These are phyloP conservation scores for Aurelia sp. DNA, from an alignment of 30 jellyfish, hydroid and myxozoan genomes.

Conservation along the genomic window DNA sequence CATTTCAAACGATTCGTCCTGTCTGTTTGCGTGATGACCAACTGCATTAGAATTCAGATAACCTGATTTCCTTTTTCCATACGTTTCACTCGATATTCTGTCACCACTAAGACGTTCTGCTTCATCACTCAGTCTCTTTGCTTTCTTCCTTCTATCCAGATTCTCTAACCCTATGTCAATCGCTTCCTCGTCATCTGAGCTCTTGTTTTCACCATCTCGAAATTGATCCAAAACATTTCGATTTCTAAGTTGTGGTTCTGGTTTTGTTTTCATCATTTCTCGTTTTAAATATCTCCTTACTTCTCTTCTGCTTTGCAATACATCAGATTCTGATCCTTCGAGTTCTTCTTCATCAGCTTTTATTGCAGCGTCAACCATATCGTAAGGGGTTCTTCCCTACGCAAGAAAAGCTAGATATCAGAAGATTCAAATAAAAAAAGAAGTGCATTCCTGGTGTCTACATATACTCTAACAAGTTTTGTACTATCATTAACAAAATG, in stretches of 20 bases:
- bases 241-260: slow-evolving; percentile 52
- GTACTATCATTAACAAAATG: too few species aligned
- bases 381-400: slow-evolving; percentile 89
- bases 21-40: too few species aligned
- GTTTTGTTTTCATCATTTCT: slow-evolving; percentile 21
- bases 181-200: slow-evolving; percentile 35
- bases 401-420: not conserved
- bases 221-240: slow-evolving; percentile 45
- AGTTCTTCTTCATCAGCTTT: slow-evolving; percentile 91
- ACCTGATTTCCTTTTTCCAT: not conserved
- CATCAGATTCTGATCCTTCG: slow-evolving; percentile 72
- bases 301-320: slow-evolving; percentile 43
- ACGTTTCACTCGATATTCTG: too few species aligned
- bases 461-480: too few species aligned
- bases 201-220: slow-evolving; percentile 2
- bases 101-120: too few species aligned
- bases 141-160: not conserved
- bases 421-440: not conserved
- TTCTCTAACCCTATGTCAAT: not conserved
- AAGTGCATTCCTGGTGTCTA: too few species aligned
- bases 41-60: not conserved
- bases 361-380: slow-evolving; percentile 72
- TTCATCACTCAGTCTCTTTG: too few species aligned
- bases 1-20: too few species aligned
- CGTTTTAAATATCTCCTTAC: slow-evolving; percentile 54